phyloP scores from a whole-genome alignment of 2,888 invertebrate genomes.

The Agrotis clavis region DNA sequence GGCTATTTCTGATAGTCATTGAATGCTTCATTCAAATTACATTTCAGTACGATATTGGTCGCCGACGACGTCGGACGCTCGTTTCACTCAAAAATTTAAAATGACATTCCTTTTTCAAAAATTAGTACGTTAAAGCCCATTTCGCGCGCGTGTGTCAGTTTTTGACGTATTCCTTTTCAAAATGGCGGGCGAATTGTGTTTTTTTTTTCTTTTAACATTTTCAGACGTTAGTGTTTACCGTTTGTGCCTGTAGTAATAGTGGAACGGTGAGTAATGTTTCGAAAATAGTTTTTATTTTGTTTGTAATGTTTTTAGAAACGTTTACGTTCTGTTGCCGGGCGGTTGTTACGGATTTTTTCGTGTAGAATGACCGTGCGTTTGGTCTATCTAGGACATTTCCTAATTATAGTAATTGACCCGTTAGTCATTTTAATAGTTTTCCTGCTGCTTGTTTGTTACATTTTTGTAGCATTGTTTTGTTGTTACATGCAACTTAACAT shows the following conservation, averaged over 20 bases:
- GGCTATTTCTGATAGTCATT: slow-evolving; percentile 88
- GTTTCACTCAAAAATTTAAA: slow-evolving; percentile 20
- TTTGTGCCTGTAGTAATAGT: slow-evolving; percentile 57
- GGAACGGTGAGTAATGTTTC: slow-evolving; percentile 63
- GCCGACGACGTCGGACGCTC: slow-evolving; percentile 35
- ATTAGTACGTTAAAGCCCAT: slow-evolving; percentile 47
- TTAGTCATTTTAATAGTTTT: slow-evolving; percentile 44
- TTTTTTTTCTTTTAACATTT: slow-evolving; percentile 39
- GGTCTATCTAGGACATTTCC: slow-evolving; percentile 43
- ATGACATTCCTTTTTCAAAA: slow-evolving; percentile 53
- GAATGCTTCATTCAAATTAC: slow-evolving; percentile 81
- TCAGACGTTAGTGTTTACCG: slow-evolving; percentile 38
- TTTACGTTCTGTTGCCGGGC: slow-evolving; percentile 53
- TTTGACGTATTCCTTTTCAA: slow-evolving; percentile 58
- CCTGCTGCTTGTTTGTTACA: slow-evolving; percentile 18
- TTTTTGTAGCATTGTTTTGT: slow-evolving; percentile 6
- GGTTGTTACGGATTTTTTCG: slow-evolving; percentile 28
- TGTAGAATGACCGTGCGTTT: slow-evolving; percentile 32
- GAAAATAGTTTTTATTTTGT: slow-evolving; percentile 66
- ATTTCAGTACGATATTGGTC: slow-evolving; percentile 70
- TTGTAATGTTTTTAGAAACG: slow-evolving; percentile 57
- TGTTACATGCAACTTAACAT: no score
- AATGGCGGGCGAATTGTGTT: slow-evolving; percentile 63
- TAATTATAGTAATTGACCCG: slow-evolving; percentile 55
- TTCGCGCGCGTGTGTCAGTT: slow-evolving; percentile 58